Evolutionary conservation across 2,888 invertebrate genomes (phyloP), one percentile per base, ranked within the genome.

Genomic region (Eristalinus sepulchralis): DNA sequence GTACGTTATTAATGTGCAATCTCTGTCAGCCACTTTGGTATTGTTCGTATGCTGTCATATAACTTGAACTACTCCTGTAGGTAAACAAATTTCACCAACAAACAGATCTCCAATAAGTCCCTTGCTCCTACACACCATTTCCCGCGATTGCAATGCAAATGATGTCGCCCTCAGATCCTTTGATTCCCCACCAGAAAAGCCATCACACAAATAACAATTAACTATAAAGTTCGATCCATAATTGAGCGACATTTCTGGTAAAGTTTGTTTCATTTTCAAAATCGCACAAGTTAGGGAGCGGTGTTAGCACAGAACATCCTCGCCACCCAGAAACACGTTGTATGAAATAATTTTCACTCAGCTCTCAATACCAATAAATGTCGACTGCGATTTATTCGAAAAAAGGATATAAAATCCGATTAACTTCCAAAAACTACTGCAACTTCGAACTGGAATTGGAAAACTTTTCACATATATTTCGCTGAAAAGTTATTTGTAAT

Each of bases 401-500:
- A 75, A 83, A 86, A 76, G 83, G 75, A 86, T 83, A 86, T 86
- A 86, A 86, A 86, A 86, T 64, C 86, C 86, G 86, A 86, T 86
- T 83, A 86, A 86, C 83, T 86, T 83, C 86, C 70, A 75, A 79
- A 82, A 86, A 86, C 86, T 86, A 86, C 86, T 86, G 75, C 83
- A 79, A 86, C 83, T 86, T 83, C 66, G 83, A 83, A 86, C 75
- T 75, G 86, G 86, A 86, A 86, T 86, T 86, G 86, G 86, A 86
- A 86, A 86, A 86, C 83, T 86, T 86, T 86, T 86, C 86, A 86
- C 86, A 86, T 86, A 83, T 75, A 79, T 86, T 83, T 83, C 86
- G 83, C 75, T 79, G 47, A 83, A 86, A 86, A 86, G 86, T 83
- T 86, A 83, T 86, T 85, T 86, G 86, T 86, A 86, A 83, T 83